phyloP scores from a whole-genome alignment of 53 echinoderm and acorn worm species.

The Astropecten irregularis region DNA sequence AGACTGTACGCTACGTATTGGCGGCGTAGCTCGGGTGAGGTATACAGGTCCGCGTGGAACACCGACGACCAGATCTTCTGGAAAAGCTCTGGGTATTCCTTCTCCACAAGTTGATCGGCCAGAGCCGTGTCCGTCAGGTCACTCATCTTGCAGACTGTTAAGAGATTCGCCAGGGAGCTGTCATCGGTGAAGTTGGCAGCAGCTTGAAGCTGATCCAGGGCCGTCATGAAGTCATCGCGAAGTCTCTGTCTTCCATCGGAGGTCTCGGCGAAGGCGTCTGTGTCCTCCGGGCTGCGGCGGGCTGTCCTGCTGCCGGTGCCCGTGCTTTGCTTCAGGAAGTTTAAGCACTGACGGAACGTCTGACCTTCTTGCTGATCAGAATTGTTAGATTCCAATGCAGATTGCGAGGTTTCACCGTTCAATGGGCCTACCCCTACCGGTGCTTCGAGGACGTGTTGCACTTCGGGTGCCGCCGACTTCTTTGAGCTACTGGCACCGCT shows the following conservation, averaged over 20 bases:
- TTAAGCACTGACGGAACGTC: too few species aligned
- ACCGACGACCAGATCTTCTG: slow-evolving; percentile 68
- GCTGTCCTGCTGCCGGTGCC: background rate
- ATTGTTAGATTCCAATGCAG: too few species aligned
- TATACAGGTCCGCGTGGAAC: slow-evolving; percentile 30
- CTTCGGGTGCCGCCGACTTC: too few species aligned
- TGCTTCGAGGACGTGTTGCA: too few species aligned
- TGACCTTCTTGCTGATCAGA: too few species aligned
- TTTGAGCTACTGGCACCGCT: too few species aligned
- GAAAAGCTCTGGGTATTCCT: slow-evolving; percentile 55
- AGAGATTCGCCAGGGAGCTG: background rate
- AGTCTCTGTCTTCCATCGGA: background rate
- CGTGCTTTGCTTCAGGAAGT: too few species aligned
- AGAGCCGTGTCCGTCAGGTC: slow-evolving; percentile 45
- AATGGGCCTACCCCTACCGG: too few species aligned
- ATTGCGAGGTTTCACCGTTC: too few species aligned
- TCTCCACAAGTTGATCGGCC: slow-evolving; percentile 58
- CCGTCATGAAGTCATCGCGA: slow-evolving; percentile 6
- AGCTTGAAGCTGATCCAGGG: background rate
- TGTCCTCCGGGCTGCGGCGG: slow-evolving; percentile 2
- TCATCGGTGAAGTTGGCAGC: background rate
- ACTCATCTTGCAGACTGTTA: slow-evolving; percentile 63
- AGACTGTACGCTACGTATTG: slow-evolving; percentile 55
- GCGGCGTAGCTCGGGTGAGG: background rate
- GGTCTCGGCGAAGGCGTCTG: background rate